Conservation (phyloP, 2,797 vertebrate genomes). For the Aselliscus stoliczkanus region DNA sequence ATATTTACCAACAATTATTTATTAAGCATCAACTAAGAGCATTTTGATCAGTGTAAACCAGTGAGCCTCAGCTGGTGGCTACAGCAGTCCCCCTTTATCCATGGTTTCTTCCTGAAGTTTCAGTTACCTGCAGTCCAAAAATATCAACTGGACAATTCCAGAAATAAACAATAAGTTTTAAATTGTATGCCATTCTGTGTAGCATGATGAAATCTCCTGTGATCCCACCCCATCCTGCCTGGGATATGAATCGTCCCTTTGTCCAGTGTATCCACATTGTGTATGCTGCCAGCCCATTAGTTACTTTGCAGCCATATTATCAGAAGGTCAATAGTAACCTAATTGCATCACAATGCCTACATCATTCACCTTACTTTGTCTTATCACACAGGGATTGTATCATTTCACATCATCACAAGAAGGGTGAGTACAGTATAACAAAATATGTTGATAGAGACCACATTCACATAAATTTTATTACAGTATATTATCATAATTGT, state of each 20-base stretch:
- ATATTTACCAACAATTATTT: neutral
- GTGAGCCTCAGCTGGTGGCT: neutral
- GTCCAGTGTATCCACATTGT: neutral
- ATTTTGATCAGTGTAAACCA: neutral
- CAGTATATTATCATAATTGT: neutral
- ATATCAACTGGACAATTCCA: neutral
- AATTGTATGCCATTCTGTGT: neutral
- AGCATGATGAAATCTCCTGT: neutral
- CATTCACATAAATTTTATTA: neutral
- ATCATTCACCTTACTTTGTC: neutral
- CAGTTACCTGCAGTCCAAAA: neutral
- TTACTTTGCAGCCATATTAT: neutral
- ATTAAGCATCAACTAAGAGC: neutral
- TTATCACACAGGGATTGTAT: neutral
- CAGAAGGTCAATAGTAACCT: neutral
- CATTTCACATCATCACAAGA: neutral
- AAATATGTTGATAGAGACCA: neutral
- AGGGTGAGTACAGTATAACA: neutral
- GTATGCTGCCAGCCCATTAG: neutral
- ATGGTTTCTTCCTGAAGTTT: neutral
- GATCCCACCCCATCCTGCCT: neutral
- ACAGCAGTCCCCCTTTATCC: no score
- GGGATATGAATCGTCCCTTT: neutral
- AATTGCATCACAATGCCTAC: neutral
- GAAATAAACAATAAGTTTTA: neutral